Evolutionary conservation across 2,113 vertebrate genomes (phyloP).

Genomic region (Quiscalus mexicanus): DNA sequence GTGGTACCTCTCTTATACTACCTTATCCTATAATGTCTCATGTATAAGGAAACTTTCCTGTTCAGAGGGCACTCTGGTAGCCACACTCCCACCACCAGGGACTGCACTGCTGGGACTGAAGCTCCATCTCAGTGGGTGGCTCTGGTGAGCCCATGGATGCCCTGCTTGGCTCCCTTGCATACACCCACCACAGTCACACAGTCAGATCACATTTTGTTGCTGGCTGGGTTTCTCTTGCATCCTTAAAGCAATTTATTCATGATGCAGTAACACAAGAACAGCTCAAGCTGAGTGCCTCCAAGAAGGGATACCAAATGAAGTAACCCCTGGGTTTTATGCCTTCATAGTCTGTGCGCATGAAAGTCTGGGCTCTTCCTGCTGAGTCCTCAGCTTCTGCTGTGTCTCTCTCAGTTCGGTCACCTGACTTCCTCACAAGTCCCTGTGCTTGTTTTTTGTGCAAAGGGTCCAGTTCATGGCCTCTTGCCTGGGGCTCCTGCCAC

Average conservation of each 20-base stretch:
- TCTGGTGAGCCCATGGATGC: no score
- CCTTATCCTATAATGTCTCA: neutral
- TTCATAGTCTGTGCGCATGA: neutral
- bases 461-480: neutral
- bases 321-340: neutral
- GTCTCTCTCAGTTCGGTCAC: accelerated
- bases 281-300: neutral
- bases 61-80: neutral
- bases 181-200: neutral
- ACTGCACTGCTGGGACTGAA: neutral
- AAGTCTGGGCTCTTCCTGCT: neutral
- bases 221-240: neutral
- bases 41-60: neutral
- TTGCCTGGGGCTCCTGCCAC: neutral
- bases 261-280: neutral
- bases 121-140: no score
- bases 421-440: neutral
- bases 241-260: neutral
- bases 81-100: neutral
- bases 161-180: neutral
- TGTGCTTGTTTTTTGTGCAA: neutral
- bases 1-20: neutral
- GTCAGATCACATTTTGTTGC: neutral
- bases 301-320: neutral
- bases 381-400: neutral